Percentiles rank a stretch among this genome's conserved stretches.
These are phyloP conservation scores for Campoletis sonorensis DNA, from an alignment of 1,140 invertebrate species.

Conservation along the genomic window DNA sequence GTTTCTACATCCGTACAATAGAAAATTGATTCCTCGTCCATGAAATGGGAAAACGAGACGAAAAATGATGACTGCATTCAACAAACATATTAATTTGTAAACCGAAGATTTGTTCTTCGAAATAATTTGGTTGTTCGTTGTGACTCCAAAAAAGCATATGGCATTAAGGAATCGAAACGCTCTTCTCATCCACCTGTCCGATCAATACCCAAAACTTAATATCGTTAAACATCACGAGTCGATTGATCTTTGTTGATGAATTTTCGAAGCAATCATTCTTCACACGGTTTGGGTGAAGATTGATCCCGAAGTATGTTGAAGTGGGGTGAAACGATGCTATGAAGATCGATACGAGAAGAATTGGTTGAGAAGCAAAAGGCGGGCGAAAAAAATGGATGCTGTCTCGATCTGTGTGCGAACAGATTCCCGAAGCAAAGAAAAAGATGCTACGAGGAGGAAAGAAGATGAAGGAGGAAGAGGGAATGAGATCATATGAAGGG, in stretches of 20 bases:
- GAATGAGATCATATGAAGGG: neutral
- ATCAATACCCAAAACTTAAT: neutral
- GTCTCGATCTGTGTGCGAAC: constrained; percentile 55
- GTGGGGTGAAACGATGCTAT: neutral
- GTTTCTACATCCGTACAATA: too few relatives aligned
- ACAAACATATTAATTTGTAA: too few relatives aligned
- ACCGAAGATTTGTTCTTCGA: too few relatives aligned
- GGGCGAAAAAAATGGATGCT: constrained; percentile 49
- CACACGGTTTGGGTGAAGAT: neutral
- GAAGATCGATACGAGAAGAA: neutral
- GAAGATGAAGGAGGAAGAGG: constrained; percentile 28
- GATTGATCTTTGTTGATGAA: neutral
- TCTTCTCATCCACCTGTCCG: neutral
- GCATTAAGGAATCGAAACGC: too few relatives aligned
- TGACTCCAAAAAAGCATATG: too few relatives aligned
- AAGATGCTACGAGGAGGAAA: neutral
- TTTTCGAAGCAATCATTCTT: neutral
- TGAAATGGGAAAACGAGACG: too few relatives aligned
- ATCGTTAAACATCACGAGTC: neutral
- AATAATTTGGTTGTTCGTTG: too few relatives aligned
- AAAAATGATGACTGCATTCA: too few relatives aligned
- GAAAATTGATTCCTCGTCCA: too few relatives aligned
- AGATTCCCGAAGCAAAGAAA: constrained; percentile 49
- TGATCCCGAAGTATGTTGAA: neutral
- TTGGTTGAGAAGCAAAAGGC: neutral